A percentile compares a stretch with the other conserved stretches of the same genome.
Evolutionary conservation across 2,797 vertebrate genomes (phyloP).

Genomic region (Thripadectes ignobilis): DNA sequence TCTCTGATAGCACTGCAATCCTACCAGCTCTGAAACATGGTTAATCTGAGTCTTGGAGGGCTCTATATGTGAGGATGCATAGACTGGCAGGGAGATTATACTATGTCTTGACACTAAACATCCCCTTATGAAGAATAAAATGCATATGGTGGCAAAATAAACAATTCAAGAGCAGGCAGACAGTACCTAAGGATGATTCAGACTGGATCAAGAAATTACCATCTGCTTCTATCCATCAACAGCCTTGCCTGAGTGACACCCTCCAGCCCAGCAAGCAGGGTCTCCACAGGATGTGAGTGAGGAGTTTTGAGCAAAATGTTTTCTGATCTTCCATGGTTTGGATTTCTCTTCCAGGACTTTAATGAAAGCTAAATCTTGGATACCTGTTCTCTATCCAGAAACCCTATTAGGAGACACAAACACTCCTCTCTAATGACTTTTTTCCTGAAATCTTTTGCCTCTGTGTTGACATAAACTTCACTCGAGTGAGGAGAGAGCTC

Average conservation of each 20-base stretch:
- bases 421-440: neutral
- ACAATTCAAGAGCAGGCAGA: neutral
- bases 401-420: neutral
- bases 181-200: neutral
- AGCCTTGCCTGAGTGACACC: neutral
- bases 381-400: neutral
- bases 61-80: fast-evolving
- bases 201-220: neutral
- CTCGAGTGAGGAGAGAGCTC: neutral
- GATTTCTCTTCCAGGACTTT: neutral
- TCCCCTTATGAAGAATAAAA: neutral
- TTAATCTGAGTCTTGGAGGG: neutral
- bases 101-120: neutral
- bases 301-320: neutral
- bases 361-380: neutral
- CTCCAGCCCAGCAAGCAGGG: neutral
- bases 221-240: neutral
- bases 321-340: neutral
- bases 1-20: neutral
- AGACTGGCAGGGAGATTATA: neutral
- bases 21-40: neutral
- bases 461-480: neutral
- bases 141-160: neutral
- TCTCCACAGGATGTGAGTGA: neutral
- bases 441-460: neutral